phyloP scores from a whole-genome alignment of 2,113 vertebrate genomes.

The Caloenas nicobarica region DNA sequence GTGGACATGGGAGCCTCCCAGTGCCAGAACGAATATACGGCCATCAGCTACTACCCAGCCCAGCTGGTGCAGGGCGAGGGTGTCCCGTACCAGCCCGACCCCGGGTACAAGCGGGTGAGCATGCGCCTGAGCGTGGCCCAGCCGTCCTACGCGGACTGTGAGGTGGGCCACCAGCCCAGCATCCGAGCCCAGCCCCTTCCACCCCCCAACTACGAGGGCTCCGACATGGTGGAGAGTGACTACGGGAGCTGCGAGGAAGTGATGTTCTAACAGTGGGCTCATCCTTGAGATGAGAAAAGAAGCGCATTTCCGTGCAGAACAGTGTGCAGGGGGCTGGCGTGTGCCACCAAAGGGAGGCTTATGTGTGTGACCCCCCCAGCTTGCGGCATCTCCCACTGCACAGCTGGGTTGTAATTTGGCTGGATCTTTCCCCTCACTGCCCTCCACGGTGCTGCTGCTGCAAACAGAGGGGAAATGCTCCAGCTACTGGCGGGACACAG shows the following conservation, averaged over 20 bases:
- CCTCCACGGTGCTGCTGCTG: background rate
- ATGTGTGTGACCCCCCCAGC: background rate
- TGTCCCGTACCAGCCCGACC: constrained; percentile 73
- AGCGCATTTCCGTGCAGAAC: background rate
- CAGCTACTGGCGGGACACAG: background rate
- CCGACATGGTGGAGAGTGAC: constrained; percentile 92
- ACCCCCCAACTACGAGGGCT: constrained; percentile 80
- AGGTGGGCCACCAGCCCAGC: constrained; percentile 56
- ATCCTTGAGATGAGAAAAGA: background rate
- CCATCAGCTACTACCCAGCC: constrained; percentile 93
- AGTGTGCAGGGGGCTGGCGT: background rate
- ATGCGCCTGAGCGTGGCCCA: constrained; percentile 91
- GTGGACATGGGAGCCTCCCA: constrained; percentile 78
- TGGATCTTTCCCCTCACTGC: background rate
- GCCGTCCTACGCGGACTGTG: constrained; percentile 87
- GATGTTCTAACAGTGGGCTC: constrained; percentile 82
- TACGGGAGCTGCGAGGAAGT: constrained; percentile 98
- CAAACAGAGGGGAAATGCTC: background rate
- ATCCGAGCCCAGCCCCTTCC: constrained; percentile 51
- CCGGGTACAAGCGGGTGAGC: constrained; percentile 86
- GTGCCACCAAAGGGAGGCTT: background rate
- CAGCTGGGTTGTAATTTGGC: background rate
- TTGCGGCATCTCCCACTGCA: background rate
- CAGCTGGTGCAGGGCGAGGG: constrained; percentile 78
- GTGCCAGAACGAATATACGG: constrained; percentile 92